Conservation (phyloP, 2,113 vertebrate genomes). For the Tragelaphus imberbis region DNA sequence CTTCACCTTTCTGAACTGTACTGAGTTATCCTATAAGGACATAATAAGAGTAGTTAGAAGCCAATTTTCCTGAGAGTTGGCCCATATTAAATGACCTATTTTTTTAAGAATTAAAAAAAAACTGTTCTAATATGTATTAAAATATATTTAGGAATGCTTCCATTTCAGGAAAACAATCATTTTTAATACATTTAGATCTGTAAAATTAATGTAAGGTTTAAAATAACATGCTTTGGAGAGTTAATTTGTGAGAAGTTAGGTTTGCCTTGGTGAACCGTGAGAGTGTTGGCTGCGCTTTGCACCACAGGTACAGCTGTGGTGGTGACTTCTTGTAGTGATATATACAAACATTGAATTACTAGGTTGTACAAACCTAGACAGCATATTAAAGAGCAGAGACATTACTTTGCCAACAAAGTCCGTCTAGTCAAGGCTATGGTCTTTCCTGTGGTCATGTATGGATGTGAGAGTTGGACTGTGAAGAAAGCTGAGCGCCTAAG, state of each 20-base stretch:
- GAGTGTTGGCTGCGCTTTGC: neutral
- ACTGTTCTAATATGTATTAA: neutral
- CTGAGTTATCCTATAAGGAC: neutral
- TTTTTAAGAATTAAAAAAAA: neutral
- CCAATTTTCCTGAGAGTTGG: neutral
- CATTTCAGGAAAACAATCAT: neutral
- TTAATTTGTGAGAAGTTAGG: neutral
- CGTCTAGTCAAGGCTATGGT: too few relatives aligned
- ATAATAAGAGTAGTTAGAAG: neutral
- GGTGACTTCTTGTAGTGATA: neutral
- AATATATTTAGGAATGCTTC: neutral
- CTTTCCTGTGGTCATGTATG: too few relatives aligned
- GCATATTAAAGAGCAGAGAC: too few relatives aligned
- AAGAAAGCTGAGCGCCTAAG: too few relatives aligned
- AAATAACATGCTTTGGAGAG: neutral
- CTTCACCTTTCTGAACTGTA: neutral
- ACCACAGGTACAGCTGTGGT: neutral
- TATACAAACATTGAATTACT: neutral
- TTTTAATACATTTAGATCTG: neutral
- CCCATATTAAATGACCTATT: constrained; percentile 33
- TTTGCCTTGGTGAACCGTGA: neutral
- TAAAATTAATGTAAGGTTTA: neutral
- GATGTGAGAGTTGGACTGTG: too few relatives aligned
- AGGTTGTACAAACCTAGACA: neutral
- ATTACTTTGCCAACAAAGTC: too few relatives aligned